A percentile compares a stretch with the other conserved stretches of the same genome.
phyloP scores from a whole-genome alignment of 2,888 invertebrate genomes.

The Gortyna flavago region DNA sequence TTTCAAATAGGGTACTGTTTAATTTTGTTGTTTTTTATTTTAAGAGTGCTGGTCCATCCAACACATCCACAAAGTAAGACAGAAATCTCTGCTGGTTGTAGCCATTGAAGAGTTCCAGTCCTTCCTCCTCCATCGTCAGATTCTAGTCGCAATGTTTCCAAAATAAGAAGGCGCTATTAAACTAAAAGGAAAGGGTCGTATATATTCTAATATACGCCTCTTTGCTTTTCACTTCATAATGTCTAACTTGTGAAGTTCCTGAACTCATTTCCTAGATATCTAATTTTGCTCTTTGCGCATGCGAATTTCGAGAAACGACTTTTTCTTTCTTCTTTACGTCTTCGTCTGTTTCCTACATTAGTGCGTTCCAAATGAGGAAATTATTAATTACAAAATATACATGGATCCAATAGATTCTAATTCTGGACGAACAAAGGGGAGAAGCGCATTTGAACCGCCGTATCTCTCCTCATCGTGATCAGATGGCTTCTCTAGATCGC shows the following conservation, averaged over 20 bases:
- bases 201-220: neutral
- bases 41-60: slow-evolving; percentile 28
- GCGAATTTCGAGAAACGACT: neutral
- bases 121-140: neutral
- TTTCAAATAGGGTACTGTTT: slow-evolving; percentile 1
- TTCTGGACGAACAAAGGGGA: neutral
- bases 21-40: slow-evolving; percentile 24
- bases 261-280: neutral
- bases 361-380: neutral
- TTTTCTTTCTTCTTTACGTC: slow-evolving; percentile 41
- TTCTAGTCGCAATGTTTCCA: neutral
- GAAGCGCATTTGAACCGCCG: neutral
- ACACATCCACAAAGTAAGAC: slow-evolving; percentile 15
- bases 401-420: neutral
- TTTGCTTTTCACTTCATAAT: slow-evolving; percentile 8
- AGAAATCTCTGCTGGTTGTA: slow-evolving; percentile 16
- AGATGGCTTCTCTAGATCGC: slow-evolving; percentile 1
- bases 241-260: slow-evolving; percentile 4
- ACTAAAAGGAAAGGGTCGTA: neutral
- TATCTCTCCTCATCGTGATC: neutral
- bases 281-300: slow-evolving; percentile 11
- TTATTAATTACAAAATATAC: neutral
- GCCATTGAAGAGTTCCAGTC: slow-evolving; percentile 21
- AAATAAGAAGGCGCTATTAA: neutral
- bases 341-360: slow-evolving; percentile 11